phyloP scores from a whole-genome alignment of 2,113 vertebrate genomes.

The Thomomys bottae region DNA sequence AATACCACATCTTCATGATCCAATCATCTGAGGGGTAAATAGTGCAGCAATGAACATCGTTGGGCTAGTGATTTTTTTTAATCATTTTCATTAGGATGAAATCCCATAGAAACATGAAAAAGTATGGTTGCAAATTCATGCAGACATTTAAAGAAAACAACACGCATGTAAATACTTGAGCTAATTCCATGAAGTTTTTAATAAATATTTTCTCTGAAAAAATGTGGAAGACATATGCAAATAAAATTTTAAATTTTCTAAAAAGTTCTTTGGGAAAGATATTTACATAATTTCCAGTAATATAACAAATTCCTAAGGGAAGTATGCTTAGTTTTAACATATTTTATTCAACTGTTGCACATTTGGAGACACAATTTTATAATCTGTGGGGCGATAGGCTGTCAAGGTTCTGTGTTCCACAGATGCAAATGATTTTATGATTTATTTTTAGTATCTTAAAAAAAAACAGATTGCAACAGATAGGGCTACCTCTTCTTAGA shows the following conservation, averaged over 20 bases:
- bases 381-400: conserved; percentile 8
- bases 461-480: neutral
- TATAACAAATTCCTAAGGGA: conserved; percentile 54
- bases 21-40: no score
- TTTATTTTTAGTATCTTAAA: conserved; percentile 35
- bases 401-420: neutral
- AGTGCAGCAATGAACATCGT: no score
- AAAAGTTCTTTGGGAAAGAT: neutral
- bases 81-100: no score
- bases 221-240: conserved; percentile 43
- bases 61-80: no score
- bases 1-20: no score
- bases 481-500: neutral
- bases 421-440: conserved; percentile 43
- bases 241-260: conserved; percentile 45
- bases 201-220: conserved; percentile 62
- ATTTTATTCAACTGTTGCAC: conserved; percentile 47
- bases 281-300: conserved; percentile 68
- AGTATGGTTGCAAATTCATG: neutral
- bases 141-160: conserved; percentile 34
- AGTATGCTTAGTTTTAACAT: conserved; percentile 52
- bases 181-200: conserved; percentile 3
- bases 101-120: no score
- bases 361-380: conserved; percentile 37
- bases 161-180: conserved; percentile 13